Conservation (phyloP, 2,113 vertebrate genomes). For the Labeo rohita region DNA sequence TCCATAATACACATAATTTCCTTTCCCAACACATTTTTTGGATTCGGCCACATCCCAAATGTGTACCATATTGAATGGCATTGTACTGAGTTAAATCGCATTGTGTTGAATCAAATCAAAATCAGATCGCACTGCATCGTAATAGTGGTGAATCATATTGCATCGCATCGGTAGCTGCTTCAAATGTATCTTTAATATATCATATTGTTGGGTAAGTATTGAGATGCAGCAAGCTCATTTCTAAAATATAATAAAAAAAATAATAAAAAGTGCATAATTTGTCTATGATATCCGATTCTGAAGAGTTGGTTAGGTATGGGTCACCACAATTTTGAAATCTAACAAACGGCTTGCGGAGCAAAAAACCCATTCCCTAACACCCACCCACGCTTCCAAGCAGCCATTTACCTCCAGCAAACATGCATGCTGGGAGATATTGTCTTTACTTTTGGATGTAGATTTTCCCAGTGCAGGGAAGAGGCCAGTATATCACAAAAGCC, state of each 20-base stretch:
- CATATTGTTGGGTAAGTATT: no score
- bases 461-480: slow-evolving; percentile 21
- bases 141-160: no score
- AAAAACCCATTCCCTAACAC: neutral
- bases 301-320: neutral
- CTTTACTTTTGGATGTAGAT: slow-evolving; percentile 26
- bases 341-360: neutral
- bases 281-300: neutral
- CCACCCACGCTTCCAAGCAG: neutral
- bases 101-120: no score
- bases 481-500: slow-evolving; percentile 51
- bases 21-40: no score
- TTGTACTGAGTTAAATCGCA: no score
- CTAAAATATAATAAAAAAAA: neutral
- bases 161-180: no score
- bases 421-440: slow-evolving; percentile 23
- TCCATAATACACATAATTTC: no score
- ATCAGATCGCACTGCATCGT: no score
- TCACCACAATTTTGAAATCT: neutral
- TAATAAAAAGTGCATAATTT: neutral
- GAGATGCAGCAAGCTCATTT: no score
- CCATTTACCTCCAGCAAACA: slow-evolving; percentile 5
- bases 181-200: no score
- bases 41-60: no score
- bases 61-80: no score